Conservation (phyloP, 2,888 invertebrate species). For the Erebia aethiops region DNA sequence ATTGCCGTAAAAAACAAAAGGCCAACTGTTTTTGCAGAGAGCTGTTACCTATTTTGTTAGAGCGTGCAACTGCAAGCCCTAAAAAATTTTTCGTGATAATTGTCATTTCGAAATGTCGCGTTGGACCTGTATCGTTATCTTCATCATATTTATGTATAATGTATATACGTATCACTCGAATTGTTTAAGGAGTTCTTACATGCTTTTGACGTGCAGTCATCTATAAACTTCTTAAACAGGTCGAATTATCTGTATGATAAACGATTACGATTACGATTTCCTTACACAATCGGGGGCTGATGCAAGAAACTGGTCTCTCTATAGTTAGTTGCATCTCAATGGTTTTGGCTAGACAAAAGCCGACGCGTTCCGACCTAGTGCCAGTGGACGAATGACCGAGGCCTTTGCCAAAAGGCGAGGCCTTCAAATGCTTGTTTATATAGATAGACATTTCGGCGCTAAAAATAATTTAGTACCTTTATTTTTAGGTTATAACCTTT, state of each 20-base stretch:
- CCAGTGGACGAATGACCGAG: constrained; percentile 15
- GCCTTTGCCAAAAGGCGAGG: constrained; percentile 13
- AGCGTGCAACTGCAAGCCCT: background rate
- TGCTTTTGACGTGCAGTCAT: too few relatives aligned
- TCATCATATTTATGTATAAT: too few relatives aligned
- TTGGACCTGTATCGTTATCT: too few relatives aligned
- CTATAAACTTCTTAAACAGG: too few relatives aligned
- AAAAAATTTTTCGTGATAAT: too few relatives aligned
- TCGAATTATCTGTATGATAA: too few relatives aligned
- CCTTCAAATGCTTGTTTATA: constrained; percentile 3
- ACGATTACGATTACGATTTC: too few relatives aligned
- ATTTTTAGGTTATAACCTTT: background rate
- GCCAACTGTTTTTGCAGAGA: background rate
- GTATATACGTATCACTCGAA: too few relatives aligned
- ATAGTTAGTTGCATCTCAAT: background rate
- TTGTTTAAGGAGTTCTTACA: too few relatives aligned
- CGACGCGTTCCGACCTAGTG: background rate
- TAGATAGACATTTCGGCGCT: background rate
- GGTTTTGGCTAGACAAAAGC: background rate
- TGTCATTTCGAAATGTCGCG: too few relatives aligned
- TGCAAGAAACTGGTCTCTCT: background rate
- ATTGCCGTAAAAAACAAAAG: constrained; percentile 17
- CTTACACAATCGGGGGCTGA: too few relatives aligned
- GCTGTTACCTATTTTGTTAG: background rate
- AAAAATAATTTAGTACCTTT: background rate